These are phyloP conservation scores for Euphydryas editha DNA, from an alignment of 2,888 invertebrate species.

Conservation along the genomic window DNA sequence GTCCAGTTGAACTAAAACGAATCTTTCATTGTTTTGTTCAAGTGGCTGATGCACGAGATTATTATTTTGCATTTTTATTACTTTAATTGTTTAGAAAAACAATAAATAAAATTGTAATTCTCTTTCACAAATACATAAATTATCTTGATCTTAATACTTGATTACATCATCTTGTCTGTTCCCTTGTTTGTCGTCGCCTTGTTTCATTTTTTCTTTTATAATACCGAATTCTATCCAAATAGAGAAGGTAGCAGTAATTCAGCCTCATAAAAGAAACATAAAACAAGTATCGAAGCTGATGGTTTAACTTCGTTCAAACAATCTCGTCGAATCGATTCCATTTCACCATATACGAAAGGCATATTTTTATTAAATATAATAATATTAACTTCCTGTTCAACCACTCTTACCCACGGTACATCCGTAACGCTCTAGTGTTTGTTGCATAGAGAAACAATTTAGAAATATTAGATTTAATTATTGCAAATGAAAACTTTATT, in stretches of 20 bases:
- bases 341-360: neutral
- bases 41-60: neutral
- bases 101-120: neutral
- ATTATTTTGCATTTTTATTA: neutral
- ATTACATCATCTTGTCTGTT: conserved; percentile 3
- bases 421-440: conserved; percentile 28
- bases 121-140: neutral
- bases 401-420: conserved; percentile 33
- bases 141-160: neutral
- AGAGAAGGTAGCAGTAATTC: conserved; percentile 35
- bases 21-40: conserved; percentile 4
- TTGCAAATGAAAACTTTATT: neutral
- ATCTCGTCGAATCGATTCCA: neutral
- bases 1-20: neutral
- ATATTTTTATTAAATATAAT: conserved; percentile 5
- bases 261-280: conserved; percentile 39
- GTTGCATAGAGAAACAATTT: conserved; percentile 33
- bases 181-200: conserved; percentile 15
- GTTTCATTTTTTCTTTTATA: conserved; percentile 38
- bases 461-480: conserved; percentile 5
- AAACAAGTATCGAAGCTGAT: conserved; percentile 5
- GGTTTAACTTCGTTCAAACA: neutral
- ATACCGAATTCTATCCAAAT: conserved; percentile 39
- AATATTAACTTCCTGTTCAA: conserved; percentile 17
- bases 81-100: neutral